Percentiles rank a stretch among this genome's conserved stretches.
Conservation (phyloP, 2,888 invertebrate genomes). For the Oligia strigilis region DNA sequence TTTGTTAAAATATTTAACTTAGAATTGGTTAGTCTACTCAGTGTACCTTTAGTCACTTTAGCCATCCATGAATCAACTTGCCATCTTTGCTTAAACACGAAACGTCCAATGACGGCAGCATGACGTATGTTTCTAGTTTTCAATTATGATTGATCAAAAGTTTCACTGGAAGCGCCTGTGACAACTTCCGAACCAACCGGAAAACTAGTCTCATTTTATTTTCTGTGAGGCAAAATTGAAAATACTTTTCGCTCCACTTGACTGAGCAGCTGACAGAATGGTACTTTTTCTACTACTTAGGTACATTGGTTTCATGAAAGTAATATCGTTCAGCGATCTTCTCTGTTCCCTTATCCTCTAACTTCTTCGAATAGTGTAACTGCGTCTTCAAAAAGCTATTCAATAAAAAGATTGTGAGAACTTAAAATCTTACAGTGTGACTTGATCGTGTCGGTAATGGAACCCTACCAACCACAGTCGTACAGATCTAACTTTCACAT, state of each 20-base stretch:
- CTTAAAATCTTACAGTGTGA: constrained; percentile 73
- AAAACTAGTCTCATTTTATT: constrained; percentile 23
- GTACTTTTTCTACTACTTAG: neutral
- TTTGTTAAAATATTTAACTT: constrained; percentile 20
- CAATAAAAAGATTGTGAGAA: constrained; percentile 66
- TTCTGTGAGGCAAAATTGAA: constrained; percentile 7
- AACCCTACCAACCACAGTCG: constrained; percentile 53
- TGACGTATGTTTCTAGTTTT: constrained; percentile 2
- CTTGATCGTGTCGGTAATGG: constrained; percentile 73
- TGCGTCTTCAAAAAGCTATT: constrained; percentile 51
- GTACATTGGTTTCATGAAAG: neutral
- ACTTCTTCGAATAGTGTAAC: constrained; percentile 46
- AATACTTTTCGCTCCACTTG: constrained; percentile 7
- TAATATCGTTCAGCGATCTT: neutral
- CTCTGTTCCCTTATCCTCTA: neutral
- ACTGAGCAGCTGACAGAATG: constrained; percentile 1
- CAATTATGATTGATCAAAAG: constrained; percentile 21
- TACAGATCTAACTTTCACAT: constrained; percentile 30
- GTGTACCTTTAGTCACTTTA: neutral
- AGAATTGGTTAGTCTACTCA: neutral
- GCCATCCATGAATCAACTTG: no score
- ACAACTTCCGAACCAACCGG: constrained; percentile 7
- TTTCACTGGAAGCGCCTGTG: constrained; percentile 13
- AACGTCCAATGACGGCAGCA: neutral
- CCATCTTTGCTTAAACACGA: neutral